These are phyloP conservation scores for Zeugodacus cucurbitae DNA, from an alignment of 1,140 invertebrate genomes.

Conservation along the genomic window DNA sequence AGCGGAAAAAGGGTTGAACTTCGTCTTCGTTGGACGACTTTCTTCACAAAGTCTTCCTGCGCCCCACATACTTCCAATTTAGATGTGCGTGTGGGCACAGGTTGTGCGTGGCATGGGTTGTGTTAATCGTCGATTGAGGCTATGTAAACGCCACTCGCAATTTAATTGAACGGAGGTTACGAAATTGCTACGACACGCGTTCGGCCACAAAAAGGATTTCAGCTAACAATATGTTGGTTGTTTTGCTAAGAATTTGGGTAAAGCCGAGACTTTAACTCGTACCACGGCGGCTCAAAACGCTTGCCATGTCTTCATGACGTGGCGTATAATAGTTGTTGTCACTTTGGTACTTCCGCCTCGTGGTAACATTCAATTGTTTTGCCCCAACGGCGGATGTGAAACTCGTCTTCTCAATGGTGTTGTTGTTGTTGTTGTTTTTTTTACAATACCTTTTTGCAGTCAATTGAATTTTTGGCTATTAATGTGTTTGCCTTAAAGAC, in stretches of 20 bases:
- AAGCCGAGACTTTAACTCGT: not conserved
- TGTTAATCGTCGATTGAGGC: conserved; percentile 37
- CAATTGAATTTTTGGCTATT: conserved; percentile 35
- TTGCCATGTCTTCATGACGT: conserved; percentile 13
- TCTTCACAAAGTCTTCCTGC: not conserved
- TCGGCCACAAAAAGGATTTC: conserved; percentile 19
- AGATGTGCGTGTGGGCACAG: not conserved
- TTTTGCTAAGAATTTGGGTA: not conserved
- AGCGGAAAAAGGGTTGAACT: not conserved
- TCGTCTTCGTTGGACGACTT: not conserved
- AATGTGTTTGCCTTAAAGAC: not conserved
- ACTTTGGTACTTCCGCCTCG: conserved; percentile 13
- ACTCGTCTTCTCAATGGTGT: not conserved
- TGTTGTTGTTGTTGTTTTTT: not conserved
- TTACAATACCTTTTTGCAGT: conserved; percentile 18
- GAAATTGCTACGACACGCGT: conserved; percentile 14
- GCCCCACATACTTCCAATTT: not conserved
- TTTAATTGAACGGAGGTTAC: conserved; percentile 24
- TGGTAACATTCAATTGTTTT: conserved; percentile 2
- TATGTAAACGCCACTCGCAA: conserved; percentile 26
- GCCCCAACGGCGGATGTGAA: not conserved
- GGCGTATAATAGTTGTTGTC: conserved; percentile 35
- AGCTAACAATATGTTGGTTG: conserved; percentile 9
- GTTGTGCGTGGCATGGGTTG: not conserved
- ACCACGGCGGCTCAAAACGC: not conserved